These are phyloP conservation scores for Cosmopolites sordidus DNA, from an alignment of 2,888 invertebrate species.

Conservation along the genomic window DNA sequence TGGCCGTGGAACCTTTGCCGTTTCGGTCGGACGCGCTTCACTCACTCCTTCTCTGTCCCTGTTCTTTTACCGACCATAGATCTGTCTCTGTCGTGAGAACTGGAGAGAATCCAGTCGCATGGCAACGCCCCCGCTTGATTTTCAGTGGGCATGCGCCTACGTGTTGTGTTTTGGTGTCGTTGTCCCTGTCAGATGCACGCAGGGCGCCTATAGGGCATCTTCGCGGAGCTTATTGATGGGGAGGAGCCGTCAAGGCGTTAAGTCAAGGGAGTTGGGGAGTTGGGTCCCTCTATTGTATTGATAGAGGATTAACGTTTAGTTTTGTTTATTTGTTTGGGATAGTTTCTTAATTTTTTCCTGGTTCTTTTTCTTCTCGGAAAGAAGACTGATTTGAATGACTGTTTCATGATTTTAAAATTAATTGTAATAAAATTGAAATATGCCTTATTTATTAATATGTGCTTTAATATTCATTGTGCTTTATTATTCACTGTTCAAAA, in stretches of 20 bases:
- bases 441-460: no score
- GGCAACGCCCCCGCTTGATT: constrained; percentile 41
- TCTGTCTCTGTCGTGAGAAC: constrained; percentile 35
- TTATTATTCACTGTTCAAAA: no score
- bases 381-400: constrained; percentile 10
- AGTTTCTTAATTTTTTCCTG: constrained; percentile 36
- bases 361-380: neutral
- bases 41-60: constrained; percentile 37
- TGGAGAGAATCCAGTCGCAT: constrained; percentile 34
- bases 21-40: constrained; percentile 41
- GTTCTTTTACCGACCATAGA: constrained; percentile 23
- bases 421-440: no score
- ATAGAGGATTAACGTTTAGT: constrained; percentile 41
- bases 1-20: constrained; percentile 38
- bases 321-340: constrained; percentile 37
- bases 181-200: constrained; percentile 33
- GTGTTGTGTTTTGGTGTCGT: constrained; percentile 35
- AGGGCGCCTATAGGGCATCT: constrained; percentile 30
- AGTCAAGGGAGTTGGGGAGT: constrained; percentile 47
- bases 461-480: no score
- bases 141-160: constrained; percentile 43
- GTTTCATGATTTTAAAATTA: no score
- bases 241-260: constrained; percentile 46
- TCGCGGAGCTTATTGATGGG: constrained; percentile 41
- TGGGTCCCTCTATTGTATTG: constrained; percentile 42